Conservation (phyloP, 2,888 invertebrate species). For the Macroteleia sp. region DNA sequence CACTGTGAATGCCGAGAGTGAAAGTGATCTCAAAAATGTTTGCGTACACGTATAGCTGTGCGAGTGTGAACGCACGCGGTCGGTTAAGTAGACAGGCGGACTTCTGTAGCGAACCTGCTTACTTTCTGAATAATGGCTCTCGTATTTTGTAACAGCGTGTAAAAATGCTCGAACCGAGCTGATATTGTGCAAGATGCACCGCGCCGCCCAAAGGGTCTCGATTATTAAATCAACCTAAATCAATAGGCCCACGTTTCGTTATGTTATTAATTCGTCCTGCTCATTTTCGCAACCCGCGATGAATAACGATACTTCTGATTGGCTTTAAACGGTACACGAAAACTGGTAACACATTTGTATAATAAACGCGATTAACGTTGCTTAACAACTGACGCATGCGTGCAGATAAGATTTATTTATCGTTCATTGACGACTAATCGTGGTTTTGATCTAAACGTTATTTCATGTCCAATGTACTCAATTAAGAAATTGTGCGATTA, state of each 20-base stretch:
- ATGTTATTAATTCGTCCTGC: no score
- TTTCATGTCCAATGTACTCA: no score
- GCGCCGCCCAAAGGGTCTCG: neutral
- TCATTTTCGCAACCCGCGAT: no score
- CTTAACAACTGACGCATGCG: no score
- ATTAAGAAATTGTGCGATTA: no score
- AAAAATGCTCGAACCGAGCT: slow-evolving; percentile 68
- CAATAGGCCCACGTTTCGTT: neutral
- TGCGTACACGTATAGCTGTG: slow-evolving; percentile 49
- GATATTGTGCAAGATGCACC: slow-evolving; percentile 71
- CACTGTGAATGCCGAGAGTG: slow-evolving; percentile 75
- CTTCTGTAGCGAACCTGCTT: slow-evolving; percentile 51
- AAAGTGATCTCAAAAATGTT: slow-evolving; percentile 81
- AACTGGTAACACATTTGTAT: no score
- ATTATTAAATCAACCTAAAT: slow-evolving; percentile 19
- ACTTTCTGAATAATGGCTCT: slow-evolving; percentile 65
- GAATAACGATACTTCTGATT: neutral
- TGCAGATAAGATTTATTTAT: no score
- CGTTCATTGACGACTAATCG: no score
- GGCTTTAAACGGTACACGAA: neutral
- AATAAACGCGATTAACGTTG: no score
- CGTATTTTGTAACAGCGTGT: slow-evolving; percentile 70
- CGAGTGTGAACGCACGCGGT: slow-evolving; percentile 54
- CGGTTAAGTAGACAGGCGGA: slow-evolving; percentile 29
- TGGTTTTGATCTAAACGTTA: no score